Conservation (phyloP, 2,797 vertebrate genomes). For the Phoeniculus purpureus region DNA sequence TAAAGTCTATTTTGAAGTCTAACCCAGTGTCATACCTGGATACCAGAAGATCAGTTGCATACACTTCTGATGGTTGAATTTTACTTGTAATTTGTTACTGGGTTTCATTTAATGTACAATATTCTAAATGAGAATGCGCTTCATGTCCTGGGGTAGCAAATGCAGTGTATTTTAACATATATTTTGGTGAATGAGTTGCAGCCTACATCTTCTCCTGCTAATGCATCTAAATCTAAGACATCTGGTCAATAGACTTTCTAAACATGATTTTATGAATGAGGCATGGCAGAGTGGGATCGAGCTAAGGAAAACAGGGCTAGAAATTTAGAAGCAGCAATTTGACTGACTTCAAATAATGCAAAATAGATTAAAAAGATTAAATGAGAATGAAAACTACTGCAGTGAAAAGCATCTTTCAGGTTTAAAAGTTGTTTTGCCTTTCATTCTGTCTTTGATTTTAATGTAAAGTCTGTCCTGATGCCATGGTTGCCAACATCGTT, state of each 20-base stretch:
- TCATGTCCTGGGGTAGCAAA: neutral
- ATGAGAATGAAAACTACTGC: neutral
- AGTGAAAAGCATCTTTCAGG: neutral
- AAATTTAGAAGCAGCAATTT: neutral
- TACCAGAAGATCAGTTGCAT: neutral
- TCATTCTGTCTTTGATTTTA: neutral
- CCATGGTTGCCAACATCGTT: neutral
- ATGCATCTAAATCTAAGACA: neutral
- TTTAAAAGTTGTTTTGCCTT: neutral
- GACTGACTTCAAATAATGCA: neutral
- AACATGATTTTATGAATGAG: neutral
- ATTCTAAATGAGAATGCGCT: neutral
- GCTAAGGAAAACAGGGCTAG: neutral
- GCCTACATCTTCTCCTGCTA: neutral
- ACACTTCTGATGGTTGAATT: neutral
- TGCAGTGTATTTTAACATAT: neutral
- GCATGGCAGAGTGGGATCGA: neutral
- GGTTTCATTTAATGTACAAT: neutral
- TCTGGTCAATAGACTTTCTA: neutral
- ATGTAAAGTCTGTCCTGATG: neutral
- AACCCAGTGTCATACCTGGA: neutral
- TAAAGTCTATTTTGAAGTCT: neutral
- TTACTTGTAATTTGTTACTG: neutral
- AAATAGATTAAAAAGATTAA: neutral
- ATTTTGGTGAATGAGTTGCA: neutral